phyloP scores from a whole-genome alignment of 2,797 vertebrate species.

The Siniperca scherzeri region DNA sequence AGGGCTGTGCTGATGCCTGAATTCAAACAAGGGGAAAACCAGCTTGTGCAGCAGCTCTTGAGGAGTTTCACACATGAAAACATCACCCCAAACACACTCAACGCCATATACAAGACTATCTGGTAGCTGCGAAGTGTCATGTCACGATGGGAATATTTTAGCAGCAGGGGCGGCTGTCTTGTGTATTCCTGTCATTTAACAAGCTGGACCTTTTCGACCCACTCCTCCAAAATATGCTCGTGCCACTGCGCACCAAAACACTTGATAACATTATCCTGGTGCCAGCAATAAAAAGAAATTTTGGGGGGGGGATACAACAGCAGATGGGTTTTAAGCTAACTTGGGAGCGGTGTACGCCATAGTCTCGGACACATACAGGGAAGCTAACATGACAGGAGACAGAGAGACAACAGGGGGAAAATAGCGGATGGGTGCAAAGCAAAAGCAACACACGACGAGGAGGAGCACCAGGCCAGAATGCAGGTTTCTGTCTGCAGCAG shows the following conservation, averaged over 20 bases:
- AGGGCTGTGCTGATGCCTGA: slow-evolving; percentile 55
- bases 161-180: slow-evolving; percentile 54
- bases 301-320: not conserved
- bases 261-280: not conserved
- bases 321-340: slow-evolving; percentile 33
- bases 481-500: slow-evolving; percentile 54
- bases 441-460: slow-evolving; percentile 46
- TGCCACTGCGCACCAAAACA: slow-evolving; percentile 8
- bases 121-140: slow-evolving; percentile 30
- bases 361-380: slow-evolving; percentile 14
- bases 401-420: slow-evolving; percentile 40
- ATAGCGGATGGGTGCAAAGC: slow-evolving; percentile 64
- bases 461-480: slow-evolving; percentile 50
- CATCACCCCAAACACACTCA: not conserved
- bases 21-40: not conserved
- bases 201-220: slow-evolving; percentile 37
- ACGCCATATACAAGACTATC: not conserved
- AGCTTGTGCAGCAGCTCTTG: not conserved
- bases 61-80: not conserved
- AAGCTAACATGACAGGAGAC: slow-evolving; percentile 71
- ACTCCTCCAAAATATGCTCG: slow-evolving; percentile 20
- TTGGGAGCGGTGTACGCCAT: slow-evolving; percentile 48
- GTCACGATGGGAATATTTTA: slow-evolving; percentile 61
- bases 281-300: not conserved
- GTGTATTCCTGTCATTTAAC: slow-evolving; percentile 62